phyloP scores from a whole-genome alignment of 2,797 vertebrate genomes.

The Clarias fuscus region DNA sequence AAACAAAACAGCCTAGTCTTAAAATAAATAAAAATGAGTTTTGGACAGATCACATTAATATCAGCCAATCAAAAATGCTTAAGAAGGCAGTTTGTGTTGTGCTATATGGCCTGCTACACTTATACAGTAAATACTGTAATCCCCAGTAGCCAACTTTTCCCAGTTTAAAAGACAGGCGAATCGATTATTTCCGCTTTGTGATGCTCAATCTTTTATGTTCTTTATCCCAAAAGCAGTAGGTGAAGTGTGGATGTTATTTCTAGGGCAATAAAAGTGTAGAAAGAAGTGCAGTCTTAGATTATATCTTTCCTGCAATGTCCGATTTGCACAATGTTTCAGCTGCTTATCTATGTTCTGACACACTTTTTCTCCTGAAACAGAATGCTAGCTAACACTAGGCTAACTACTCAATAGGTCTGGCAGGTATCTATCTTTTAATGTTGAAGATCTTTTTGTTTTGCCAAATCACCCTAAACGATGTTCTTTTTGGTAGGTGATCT shows the following conservation, averaged over 20 bases:
- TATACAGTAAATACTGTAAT: not conserved
- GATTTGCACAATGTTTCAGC: not conserved
- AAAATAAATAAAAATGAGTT: not conserved
- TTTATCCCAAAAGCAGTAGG: slow-evolving; percentile 1
- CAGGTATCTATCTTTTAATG: not conserved
- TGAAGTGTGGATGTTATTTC: not conserved
- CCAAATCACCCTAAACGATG: not conserved
- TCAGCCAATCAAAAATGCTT: not conserved
- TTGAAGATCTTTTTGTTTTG: not conserved
- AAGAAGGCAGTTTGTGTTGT: not conserved
- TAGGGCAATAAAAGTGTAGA: not conserved
- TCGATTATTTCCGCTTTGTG: not conserved
- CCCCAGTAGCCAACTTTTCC: not conserved
- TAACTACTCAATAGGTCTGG: not conserved
- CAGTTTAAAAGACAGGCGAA: not conserved
- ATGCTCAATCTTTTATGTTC: not conserved
- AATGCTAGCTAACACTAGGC: not conserved
- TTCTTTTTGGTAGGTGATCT: not conserved
- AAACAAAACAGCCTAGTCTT: not conserved
- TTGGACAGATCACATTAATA: not conserved
- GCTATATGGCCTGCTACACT: not conserved
- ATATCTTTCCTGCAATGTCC: not conserved
- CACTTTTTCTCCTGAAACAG: not conserved
- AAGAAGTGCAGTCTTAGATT: not conserved
- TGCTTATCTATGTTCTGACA: not conserved